Evolutionary conservation across 2,888 invertebrate species (phyloP).

Genomic region (Agrochola lota): DNA sequence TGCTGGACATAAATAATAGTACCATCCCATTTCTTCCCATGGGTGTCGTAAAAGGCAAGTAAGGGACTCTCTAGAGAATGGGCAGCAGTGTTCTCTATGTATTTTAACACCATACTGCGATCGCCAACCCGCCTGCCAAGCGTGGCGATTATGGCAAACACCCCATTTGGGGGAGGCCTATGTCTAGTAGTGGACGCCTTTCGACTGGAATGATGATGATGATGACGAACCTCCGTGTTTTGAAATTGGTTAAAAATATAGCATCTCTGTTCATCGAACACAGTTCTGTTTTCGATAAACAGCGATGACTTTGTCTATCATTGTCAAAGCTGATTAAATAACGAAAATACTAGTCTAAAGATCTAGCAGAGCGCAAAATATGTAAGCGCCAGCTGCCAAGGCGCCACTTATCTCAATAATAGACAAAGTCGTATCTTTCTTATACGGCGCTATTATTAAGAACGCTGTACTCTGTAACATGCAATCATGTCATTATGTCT

Average conservation of each 20-base stretch:
- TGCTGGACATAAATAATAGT: too few relatives aligned
- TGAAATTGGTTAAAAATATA: background rate
- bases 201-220: too few relatives aligned
- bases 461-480: slow-evolving; percentile 23
- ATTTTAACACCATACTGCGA: too few relatives aligned
- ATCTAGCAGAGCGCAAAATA: background rate
- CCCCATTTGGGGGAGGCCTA: too few relatives aligned
- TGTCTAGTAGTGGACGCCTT: too few relatives aligned
- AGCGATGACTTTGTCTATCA: background rate
- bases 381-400: slow-evolving; percentile 31
- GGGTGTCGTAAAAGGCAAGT: too few relatives aligned
- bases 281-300: background rate
- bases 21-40: too few relatives aligned
- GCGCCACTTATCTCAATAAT: slow-evolving; percentile 52
- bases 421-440: slow-evolving; percentile 40
- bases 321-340: background rate
- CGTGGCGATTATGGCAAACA: too few relatives aligned
- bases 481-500: slow-evolving; percentile 46
- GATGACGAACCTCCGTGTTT: background rate
- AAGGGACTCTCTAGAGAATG: too few relatives aligned
- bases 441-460: slow-evolving; percentile 39
- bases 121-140: too few relatives aligned
- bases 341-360: background rate
- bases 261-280: background rate
- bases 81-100: too few relatives aligned